Percentiles rank a stretch among this genome's conserved stretches.
Conservation (phyloP, 2,797 vertebrate species). For the Morelia viridis region DNA sequence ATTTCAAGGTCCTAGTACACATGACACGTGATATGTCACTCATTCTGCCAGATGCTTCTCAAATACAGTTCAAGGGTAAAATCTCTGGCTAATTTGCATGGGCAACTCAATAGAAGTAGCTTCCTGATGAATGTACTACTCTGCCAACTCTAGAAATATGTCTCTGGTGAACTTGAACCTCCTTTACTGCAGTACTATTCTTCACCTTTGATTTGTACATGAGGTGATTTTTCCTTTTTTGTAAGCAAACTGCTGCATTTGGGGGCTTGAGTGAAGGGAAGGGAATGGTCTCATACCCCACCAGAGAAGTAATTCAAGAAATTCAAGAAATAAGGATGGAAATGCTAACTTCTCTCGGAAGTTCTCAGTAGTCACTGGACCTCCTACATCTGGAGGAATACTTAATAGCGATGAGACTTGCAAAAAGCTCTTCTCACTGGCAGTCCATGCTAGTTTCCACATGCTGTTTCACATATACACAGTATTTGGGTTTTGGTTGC, state of each 20-base stretch:
- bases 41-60: background rate
- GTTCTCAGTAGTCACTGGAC: constrained; percentile 4
- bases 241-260: background rate
- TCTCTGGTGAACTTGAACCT: background rate
- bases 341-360: background rate
- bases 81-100: background rate
- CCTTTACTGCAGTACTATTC: background rate
- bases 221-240: background rate
- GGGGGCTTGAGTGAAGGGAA: background rate
- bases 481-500: background rate
- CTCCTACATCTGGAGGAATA: background rate
- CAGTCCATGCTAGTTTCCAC: background rate
- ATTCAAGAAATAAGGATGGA: background rate
- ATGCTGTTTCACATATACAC: background rate
- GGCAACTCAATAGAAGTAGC: background rate
- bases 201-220: background rate
- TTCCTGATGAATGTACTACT: background rate
- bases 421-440: background rate
- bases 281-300: background rate
- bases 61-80: background rate
- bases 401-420: background rate
- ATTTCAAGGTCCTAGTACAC: constrained; percentile 53
- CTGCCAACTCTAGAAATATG: background rate
- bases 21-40: background rate
- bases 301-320: background rate